phyloP scores from a whole-genome alignment of 2,113 vertebrate species.

The Seriola quinqueradiata region DNA sequence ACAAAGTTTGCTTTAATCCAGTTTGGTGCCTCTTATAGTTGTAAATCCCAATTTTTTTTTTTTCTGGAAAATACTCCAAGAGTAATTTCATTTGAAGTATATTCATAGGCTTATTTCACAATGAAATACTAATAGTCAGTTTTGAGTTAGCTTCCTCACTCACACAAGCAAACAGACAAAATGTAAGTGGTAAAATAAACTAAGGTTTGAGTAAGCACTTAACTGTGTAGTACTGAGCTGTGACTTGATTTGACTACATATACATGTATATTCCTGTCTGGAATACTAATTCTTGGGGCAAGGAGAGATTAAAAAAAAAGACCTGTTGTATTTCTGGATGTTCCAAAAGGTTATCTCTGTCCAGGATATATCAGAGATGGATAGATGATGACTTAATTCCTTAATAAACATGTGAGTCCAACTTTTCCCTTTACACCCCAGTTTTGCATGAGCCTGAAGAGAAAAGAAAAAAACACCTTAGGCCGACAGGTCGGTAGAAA shows the following conservation, averaged over 20 bases:
- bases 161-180: background rate
- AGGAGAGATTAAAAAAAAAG: background rate
- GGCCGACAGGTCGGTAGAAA: slow-evolving; percentile 26
- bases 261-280: background rate
- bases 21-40: background rate
- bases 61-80: background rate
- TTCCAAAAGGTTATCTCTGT: background rate
- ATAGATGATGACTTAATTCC: background rate
- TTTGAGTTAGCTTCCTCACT: background rate
- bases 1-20: background rate
- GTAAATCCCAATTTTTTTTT: background rate
- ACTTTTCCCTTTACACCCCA: background rate
- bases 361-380: background rate
- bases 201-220: background rate
- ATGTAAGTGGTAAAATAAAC: slow-evolving; percentile 1
- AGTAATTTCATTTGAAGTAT: background rate
- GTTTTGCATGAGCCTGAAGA: slow-evolving; percentile 6
- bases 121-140: background rate
- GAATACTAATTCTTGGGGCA: too few relatives aligned
- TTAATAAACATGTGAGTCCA: slow-evolving; percentile 1
- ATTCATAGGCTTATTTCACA: background rate
- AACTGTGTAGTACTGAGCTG: background rate
- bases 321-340: background rate
- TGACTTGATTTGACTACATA: background rate
- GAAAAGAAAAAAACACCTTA: background rate